These are phyloP conservation scores for Pseudorectes ferrugineus DNA, from an alignment of 2,113 vertebrate genomes.

Conservation along the genomic window DNA sequence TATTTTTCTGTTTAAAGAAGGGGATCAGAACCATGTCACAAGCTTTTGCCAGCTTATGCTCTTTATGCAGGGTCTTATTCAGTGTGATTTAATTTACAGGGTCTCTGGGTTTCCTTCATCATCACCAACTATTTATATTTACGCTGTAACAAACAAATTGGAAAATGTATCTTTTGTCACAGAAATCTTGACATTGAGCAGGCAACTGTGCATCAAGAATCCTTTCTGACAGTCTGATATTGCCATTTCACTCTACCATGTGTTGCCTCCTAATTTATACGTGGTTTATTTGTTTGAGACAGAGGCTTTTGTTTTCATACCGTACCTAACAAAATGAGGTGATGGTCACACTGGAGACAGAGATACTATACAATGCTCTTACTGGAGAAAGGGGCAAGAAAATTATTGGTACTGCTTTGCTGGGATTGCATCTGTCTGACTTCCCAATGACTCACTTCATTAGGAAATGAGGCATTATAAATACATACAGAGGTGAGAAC, in stretches of 20 bases:
- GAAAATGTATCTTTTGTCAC: neutral
- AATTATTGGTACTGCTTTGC: neutral
- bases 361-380: neutral
- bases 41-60: neutral
- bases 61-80: neutral
- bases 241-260: neutral
- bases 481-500: neutral
- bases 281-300: neutral
- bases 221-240: neutral
- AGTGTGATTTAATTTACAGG: neutral
- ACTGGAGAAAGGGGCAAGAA: neutral
- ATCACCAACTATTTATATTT: conserved; percentile 1
- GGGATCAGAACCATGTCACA: neutral
- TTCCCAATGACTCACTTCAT: neutral
- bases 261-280: neutral
- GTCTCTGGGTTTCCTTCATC: neutral
- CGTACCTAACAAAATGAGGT: fast-evolving
- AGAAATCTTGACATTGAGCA: neutral
- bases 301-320: neutral
- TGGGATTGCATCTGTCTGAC: neutral
- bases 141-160: conserved; percentile 7
- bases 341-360: neutral
- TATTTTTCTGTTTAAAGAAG: neutral
- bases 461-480: neutral
- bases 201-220: neutral